Conservation (phyloP, 2,888 invertebrate species). For the Lochmaea crataegi region DNA sequence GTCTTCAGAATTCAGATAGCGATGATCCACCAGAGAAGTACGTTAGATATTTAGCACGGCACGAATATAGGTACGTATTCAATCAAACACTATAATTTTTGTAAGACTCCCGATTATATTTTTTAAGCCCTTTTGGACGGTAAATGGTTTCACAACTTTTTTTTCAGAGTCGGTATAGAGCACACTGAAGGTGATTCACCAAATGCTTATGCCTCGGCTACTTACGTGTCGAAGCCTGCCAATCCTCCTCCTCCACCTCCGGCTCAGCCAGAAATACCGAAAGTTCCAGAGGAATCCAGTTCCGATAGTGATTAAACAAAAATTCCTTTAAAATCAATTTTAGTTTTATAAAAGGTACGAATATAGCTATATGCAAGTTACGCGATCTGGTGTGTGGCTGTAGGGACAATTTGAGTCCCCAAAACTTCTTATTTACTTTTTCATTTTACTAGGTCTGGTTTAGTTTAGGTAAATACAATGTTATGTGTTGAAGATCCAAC, state of each 20-base stretch:
- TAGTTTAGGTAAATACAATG: no score
- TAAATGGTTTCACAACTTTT: neutral
- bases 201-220: conserved; percentile 75
- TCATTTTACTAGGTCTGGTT: no score
- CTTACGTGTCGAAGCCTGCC: conserved; percentile 62
- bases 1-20: conserved; percentile 85
- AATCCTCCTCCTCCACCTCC: conserved; percentile 56
- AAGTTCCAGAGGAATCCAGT: conserved; percentile 62
- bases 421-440: no score
- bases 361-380: no score
- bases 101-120: no score
- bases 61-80: conserved; percentile 85
- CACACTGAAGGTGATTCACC: conserved; percentile 81
- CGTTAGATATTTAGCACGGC: conserved; percentile 94
- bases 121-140: no score
- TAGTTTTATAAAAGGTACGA: neutral
- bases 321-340: neutral
- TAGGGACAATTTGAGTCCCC: no score
- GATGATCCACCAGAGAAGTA: conserved; percentile 97
- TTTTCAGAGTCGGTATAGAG: conserved; percentile 85
- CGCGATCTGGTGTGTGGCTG: no score
- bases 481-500: no score
- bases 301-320: conserved; percentile 65
- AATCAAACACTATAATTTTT: no score
- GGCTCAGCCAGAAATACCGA: conserved; percentile 59